Percentiles rank a stretch among this genome's conserved stretches.
phyloP scores from a whole-genome alignment of 92 coral and sea anemone genomes.

The Epizoanthus ramosus region DNA sequence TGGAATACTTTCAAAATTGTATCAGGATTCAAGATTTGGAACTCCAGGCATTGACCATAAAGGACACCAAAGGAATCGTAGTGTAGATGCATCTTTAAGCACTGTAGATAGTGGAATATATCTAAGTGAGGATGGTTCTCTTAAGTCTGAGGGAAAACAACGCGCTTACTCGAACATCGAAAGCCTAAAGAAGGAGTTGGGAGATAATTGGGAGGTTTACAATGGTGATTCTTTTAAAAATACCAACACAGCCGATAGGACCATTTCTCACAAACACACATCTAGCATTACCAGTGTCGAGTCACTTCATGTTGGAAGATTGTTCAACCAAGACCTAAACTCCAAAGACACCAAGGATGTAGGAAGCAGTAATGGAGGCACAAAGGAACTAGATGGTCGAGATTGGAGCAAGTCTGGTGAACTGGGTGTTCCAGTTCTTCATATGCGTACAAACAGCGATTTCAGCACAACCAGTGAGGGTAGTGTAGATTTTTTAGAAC shows the following conservation, averaged over 20 bases:
- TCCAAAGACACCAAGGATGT: background rate
- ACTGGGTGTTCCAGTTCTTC: slow-evolving; percentile 50
- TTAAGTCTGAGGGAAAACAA: slow-evolving; percentile 56
- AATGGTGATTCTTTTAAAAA: background rate
- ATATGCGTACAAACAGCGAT: slow-evolving; percentile 71
- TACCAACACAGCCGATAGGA: background rate
- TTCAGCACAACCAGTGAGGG: slow-evolving; percentile 75
- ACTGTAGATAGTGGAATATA: slow-evolving; percentile 7
- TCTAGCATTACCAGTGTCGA: slow-evolving; percentile 40
- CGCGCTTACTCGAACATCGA: slow-evolving; percentile 69
- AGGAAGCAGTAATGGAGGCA: slow-evolving; percentile 37
- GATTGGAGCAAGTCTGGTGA: slow-evolving; percentile 32
- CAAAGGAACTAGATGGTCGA: slow-evolving; percentile 21
- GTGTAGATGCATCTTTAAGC: slow-evolving; percentile 10
- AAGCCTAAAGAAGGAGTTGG: slow-evolving; percentile 26
- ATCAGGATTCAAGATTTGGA: slow-evolving; percentile 42
- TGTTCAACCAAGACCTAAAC: slow-evolving; percentile 7
- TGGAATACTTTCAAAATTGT: slow-evolving; percentile 73
- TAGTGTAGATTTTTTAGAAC: slow-evolving; percentile 66
- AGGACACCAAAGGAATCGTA: slow-evolving; percentile 74
- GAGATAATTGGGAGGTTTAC: slow-evolving; percentile 31
- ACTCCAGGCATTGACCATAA: slow-evolving; percentile 24
- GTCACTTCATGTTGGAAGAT: slow-evolving; percentile 19
- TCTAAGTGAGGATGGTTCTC: background rate
- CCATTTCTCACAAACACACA: slow-evolving; percentile 49